phyloP scores from a whole-genome alignment of 2,888 invertebrate species.

The Nephrocerus scutellatus region DNA sequence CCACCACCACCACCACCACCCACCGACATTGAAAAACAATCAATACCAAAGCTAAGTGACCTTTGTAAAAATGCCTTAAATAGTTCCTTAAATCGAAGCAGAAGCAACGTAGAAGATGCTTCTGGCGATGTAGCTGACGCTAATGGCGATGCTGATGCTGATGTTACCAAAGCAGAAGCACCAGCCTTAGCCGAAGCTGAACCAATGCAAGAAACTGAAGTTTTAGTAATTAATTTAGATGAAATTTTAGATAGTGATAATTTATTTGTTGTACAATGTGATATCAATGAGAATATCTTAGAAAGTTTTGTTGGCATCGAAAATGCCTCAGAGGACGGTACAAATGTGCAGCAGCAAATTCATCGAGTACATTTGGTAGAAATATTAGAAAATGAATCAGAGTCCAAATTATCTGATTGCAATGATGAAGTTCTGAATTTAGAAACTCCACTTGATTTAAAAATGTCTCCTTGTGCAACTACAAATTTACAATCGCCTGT shows the following conservation, averaged over 20 bases:
- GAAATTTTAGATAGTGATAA: conserved; percentile 43
- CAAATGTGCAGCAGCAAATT: no score
- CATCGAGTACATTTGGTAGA: conserved; percentile 19
- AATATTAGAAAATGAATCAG: no score
- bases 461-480: no score
- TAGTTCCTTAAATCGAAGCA: conserved; percentile 41
- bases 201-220: conserved; percentile 24
- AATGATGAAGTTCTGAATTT: no score
- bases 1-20: background rate
- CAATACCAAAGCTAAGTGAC: conserved; percentile 48
- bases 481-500: no score
- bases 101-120: conserved; percentile 1
- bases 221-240: conserved; percentile 41
- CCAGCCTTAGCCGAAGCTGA: conserved; percentile 35
- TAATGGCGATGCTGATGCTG: conserved; percentile 9
- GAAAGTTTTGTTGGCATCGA: conserved; percentile 27
- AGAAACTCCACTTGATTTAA: no score
- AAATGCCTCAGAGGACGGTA: no score
- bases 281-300: conserved; percentile 45
- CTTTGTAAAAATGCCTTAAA: conserved; percentile 49
- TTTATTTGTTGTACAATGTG: conserved; percentile 45
- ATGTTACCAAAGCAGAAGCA: conserved; percentile 2
- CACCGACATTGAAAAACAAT: conserved; percentile 1
- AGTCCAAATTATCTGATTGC: no score
- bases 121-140: conserved; percentile 2